Evolutionary conservation across 2,888 invertebrate species (phyloP), one percentile per base, ranked within the genome.

Genomic region (Cerceris rybyensis): DNA sequence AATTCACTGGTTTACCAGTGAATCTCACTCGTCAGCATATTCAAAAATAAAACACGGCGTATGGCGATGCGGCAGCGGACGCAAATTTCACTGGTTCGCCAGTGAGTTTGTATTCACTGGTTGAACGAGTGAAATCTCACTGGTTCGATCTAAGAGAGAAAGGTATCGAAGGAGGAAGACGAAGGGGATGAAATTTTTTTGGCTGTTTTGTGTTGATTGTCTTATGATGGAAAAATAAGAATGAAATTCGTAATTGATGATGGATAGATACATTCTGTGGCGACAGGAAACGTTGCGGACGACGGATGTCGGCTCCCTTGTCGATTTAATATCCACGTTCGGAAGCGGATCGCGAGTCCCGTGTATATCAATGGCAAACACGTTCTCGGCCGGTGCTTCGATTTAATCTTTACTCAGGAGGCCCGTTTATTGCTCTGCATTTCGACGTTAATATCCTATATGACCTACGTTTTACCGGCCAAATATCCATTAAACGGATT

Each of bases 401-500:
- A 81, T 84, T 81, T 76, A 72, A 79, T 79, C 70, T 83, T 81
- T 72, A 72, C 70, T 81, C 68, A 52, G 73, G 60, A 69, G 79
- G 72, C 68, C 70, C 70, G 68, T 75, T 84, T 84, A 81, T 73
- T 65, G 66, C 64, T 66, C 66, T 67, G 75, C 50, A 66, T 75
- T 76, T 80, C 79, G 70, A 57, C 61, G 76, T 65, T 81, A 74
- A 76, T 78, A 74, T 76, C 65, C 65, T 68, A 67, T 71, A 70
- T 66, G 70, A 75, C 63, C 65, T 74, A 81, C 74, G 80, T 82
- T 84, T 84, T 82, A 82, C 77, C 75, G 59, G 58, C 73, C 77
- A 66, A 80, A 74, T 85, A 82, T 84, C 72, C 75, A 85, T 85
- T 85, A 80, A 84, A 85, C 70, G 69, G 81, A 83, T 72, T 79